These are phyloP conservation scores for Nephila pilipes DNA, from an alignment of 1,140 invertebrate genomes.

Conservation along the genomic window DNA sequence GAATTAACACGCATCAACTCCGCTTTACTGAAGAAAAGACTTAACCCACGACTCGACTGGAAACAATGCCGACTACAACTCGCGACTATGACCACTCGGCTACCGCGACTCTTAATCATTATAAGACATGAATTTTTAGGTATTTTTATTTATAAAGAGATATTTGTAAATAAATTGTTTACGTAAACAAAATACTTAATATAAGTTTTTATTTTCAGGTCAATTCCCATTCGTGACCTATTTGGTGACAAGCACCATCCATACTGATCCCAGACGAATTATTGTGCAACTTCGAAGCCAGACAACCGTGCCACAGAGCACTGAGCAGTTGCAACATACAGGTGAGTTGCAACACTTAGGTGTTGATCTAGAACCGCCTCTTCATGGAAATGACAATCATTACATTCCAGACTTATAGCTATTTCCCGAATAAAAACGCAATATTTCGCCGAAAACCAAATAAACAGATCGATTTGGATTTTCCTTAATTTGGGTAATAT, in stretches of 20 bases:
- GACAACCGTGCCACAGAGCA: constrained; percentile 89
- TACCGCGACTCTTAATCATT: too few species aligned
- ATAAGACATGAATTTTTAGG: too few species aligned
- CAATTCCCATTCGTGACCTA: constrained; percentile 84
- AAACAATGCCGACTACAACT: too few species aligned
- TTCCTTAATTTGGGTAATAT: not conserved
- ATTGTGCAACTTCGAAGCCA: constrained; percentile 89
- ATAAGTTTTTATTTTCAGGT: constrained; percentile 30
- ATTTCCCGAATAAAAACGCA: not conserved
- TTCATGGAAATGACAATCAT: not conserved
- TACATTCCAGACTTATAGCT: not conserved
- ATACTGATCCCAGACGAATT: constrained; percentile 90
- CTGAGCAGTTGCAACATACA: constrained; percentile 90
- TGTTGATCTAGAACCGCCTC: constrained; percentile 57
- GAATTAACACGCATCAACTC: too few species aligned
- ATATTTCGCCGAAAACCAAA: not conserved
- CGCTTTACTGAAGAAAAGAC: too few species aligned
- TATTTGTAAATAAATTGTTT: too few species aligned
- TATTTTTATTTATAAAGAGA: too few species aligned
- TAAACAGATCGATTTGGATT: not conserved
- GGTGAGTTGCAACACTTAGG: constrained; percentile 80
- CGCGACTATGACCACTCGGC: too few species aligned
- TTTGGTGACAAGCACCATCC: constrained; percentile 92
- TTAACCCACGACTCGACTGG: too few species aligned
- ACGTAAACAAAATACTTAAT: not conserved